Base-by-base conservation (phyloP, 2,888 invertebrate genomes). In the Cryptocephalus primarius region DNA sequence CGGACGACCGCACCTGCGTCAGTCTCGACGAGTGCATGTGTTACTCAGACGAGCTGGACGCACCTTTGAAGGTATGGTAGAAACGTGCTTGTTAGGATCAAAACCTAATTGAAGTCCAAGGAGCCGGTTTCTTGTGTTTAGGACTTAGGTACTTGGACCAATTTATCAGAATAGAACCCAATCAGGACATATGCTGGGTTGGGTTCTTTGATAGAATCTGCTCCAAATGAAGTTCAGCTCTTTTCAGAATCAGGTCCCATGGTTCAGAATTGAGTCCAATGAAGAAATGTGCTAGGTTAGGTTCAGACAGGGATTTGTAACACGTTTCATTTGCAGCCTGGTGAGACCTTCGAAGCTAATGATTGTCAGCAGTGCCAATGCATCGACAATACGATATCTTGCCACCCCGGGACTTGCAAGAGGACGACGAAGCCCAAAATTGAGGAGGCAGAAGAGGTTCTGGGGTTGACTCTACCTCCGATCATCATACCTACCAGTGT, bases 361-460 rank as follows among this genome's bases (percentile, higher is more conserved):
- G 78, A 78, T 0, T 87, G 86, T 60, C 77, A 80, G 58, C 74
- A 78, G 10, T 92, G 91, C 60, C 89, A 89, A 57, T 92, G 92
- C 58, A 72, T 87, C 8, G 77, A 85, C 60, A 89, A 91, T 68
- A 75, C 75, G 14, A 78, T 84, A 48, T 76, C 79, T 40, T 91
- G 91, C 62, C 80, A 82, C 61, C 67, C 74, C 13, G 42, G 46
- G 9, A 32, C 12, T 40, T 52, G 54, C 38, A 40, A 44, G 13
- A 51, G 42, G 8, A 42, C 13, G 1, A 31, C 10, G 10, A 32
- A 41, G 33, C 36, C 32, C 1, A 41, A 39, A n/a, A 44, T 13
- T 8, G 42, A 34, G 22, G 42, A 44, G 13, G 39, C 12, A 13
- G 36, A 43, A 9, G 44, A 32, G 12, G 39, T 12, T 31, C n/a